Evolutionary conservation across 2,113 vertebrate species (phyloP), one percentile per base, ranked within the genome.

Genomic region (Oenanthe oenanthe): DNA sequence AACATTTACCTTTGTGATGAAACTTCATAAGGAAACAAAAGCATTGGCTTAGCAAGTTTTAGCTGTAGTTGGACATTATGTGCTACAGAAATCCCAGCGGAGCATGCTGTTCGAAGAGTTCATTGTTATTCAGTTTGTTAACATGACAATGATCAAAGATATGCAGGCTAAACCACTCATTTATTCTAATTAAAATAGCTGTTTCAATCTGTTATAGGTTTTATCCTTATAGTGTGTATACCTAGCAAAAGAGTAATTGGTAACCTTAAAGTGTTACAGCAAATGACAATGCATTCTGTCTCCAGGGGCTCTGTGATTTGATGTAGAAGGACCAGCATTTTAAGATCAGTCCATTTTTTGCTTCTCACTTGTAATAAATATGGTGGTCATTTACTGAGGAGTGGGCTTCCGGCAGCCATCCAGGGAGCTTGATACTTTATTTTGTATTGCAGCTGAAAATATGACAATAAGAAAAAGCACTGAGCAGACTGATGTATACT

Each of bases 111-210:
- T 97, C 7, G 45, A 94, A 95, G 56, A 63, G 61, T 95, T 87
- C 91, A 83, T 96, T 97, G 94, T 97, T 97, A 97, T 93, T 96
- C 97, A 83, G 82, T 97, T 97, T 97, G 94, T 96, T 97, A 97
- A 97, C 94, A 94, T 93, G 96, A 89, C 73, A 93, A 62, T 88
- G 93, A 96, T 96, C 91, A 97, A 91, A 97, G 92, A 88, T 94
- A 84, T 50, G 65, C 34, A 72, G 72, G 78, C 80, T 95, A 96
- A 97, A 96, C 68, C 73, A 90, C 84, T 96, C 89, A 95, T 97
- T 97, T 97, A 91, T 96, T 97, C 97, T 95, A 98, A 97, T 97
- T 97, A 96, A 97, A 97, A 95, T 87, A 97, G 96, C 85, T 95
- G 79, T 92, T 96, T 88, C n/a, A 73, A 89, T 95, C 86, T 97